Conservation (phyloP, 2,113 vertebrate genomes). For the Sporophila hypoxantha region DNA sequence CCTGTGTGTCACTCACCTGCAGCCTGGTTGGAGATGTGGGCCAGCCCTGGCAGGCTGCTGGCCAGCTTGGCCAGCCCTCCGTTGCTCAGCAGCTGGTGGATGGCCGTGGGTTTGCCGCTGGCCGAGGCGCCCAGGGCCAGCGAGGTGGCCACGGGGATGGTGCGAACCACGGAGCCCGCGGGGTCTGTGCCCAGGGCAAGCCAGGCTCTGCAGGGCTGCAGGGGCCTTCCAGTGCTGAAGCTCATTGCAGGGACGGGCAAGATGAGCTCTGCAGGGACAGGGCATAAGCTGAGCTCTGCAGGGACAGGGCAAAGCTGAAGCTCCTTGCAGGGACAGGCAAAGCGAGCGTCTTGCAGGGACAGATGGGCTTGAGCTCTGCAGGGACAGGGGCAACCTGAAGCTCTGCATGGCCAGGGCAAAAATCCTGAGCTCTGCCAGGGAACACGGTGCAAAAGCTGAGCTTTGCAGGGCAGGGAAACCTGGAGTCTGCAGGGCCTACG, state of each 20-base stretch:
- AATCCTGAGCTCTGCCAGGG: too few relatives aligned
- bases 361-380: too few relatives aligned
- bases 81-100: conserved; percentile 92
- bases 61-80: conserved; percentile 91
- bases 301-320: too few relatives aligned
- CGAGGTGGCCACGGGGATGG: conserved; percentile 84
- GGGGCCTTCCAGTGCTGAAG: too few relatives aligned
- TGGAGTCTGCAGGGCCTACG: too few relatives aligned
- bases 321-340: too few relatives aligned
- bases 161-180: conserved; percentile 78
- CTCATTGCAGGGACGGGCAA: too few relatives aligned
- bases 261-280: conserved; percentile 59
- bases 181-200: conserved; percentile 67
- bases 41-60: conserved; percentile 87
- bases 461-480: too few relatives aligned
- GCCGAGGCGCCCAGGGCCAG: conserved; percentile 68
- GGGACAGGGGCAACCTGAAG: conserved; percentile 21
- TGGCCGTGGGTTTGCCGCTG: conserved; percentile 84
- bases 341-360: too few relatives aligned
- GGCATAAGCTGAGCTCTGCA: conserved; percentile 65
- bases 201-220: conserved; percentile 71
- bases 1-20: conserved; percentile 74
- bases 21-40: conserved; percentile 89
- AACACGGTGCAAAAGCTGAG: too few relatives aligned
- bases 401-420: conserved; percentile 70